Conservation (phyloP, 1,140 invertebrate species). For the Paraescarpia echinospica region DNA sequence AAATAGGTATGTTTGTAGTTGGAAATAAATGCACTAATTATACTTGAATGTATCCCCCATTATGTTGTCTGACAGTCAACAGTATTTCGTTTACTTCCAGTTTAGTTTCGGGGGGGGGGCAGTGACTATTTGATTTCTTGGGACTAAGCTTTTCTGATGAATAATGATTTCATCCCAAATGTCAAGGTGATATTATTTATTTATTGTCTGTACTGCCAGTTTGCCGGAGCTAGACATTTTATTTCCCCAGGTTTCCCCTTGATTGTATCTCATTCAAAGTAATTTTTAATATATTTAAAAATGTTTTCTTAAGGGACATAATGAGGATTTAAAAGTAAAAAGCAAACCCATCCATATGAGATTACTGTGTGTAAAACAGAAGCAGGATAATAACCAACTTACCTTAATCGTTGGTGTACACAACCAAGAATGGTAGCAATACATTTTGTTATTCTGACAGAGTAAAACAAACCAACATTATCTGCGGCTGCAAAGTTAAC, state of each 20-base stretch:
- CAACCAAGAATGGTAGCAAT: neutral
- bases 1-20: neutral
- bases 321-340: too few species aligned
- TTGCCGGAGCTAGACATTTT: neutral
- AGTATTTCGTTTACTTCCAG: neutral
- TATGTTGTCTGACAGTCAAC: neutral
- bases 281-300: too few species aligned
- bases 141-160: neutral
- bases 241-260: neutral
- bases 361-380: too few species aligned
- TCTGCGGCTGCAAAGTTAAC: neutral
- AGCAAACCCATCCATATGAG: too few species aligned
- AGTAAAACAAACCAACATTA: neutral
- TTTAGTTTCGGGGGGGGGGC: neutral
- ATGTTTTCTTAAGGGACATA: too few species aligned
- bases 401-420: neutral
- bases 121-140: neutral
- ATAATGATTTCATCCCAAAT: neutral
- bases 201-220: neutral
- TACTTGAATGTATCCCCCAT: neutral
- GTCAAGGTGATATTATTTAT: neutral
- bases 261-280: neutral
- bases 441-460: neutral
- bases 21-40: neutral
- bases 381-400: too few species aligned